These are phyloP conservation scores for Hydrotaea diabolus DNA, from an alignment of 2,888 invertebrate species.

Conservation along the genomic window DNA sequence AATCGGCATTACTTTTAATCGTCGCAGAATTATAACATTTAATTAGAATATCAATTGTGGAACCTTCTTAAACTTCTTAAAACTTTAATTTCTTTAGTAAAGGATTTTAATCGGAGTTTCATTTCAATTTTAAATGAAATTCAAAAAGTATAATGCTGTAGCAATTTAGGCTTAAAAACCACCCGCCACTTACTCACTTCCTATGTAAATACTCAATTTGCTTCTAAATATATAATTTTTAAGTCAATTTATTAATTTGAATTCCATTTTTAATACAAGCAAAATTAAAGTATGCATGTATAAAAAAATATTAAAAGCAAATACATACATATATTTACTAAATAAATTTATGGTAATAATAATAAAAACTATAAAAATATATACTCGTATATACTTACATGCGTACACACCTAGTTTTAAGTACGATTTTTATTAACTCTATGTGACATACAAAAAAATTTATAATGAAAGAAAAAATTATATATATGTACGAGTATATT, in stretches of 20 bases:
- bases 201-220: constrained; percentile 52
- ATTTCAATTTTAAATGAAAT: too few species aligned
- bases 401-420: constrained; percentile 40
- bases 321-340: background rate
- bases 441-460: constrained; percentile 44
- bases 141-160: too few species aligned
- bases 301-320: constrained; percentile 48
- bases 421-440: constrained; percentile 64
- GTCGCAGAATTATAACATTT: too few species aligned
- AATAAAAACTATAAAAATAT: constrained; percentile 46
- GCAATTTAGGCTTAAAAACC: background rate
- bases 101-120: too few species aligned
- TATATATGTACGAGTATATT: background rate
- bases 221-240: constrained; percentile 58
- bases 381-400: constrained; percentile 29
- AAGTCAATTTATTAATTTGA: constrained; percentile 59
- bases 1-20: too few species aligned
- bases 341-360: constrained; percentile 28
- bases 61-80: too few species aligned
- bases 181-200: background rate
- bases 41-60: too few species aligned
- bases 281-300: constrained; percentile 25
- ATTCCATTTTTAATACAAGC: constrained; percentile 47
- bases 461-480: background rate
- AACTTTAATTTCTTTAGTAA: too few species aligned